Percentiles rank a stretch among this genome's conserved stretches.
phyloP scores from a whole-genome alignment of 2,797 vertebrate species.

The Pseudopleuronectes americanus region DNA sequence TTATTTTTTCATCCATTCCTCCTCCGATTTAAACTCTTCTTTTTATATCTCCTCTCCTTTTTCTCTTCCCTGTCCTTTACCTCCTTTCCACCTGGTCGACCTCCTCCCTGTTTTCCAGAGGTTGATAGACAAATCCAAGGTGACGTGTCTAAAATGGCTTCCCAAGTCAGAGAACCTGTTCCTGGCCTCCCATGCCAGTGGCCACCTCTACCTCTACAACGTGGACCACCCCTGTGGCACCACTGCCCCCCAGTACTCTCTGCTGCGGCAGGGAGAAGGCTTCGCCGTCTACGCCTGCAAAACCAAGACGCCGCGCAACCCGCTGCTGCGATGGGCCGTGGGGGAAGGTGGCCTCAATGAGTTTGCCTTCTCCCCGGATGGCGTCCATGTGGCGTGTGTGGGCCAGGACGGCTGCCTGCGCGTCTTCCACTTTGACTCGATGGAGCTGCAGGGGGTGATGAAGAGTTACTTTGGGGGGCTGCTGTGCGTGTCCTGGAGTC shows the following conservation, averaged over 20 bases:
- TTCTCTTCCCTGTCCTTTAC: not conserved
- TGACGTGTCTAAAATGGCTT: conserved; percentile 92
- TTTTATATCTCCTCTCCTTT: not conserved
- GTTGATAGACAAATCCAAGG: conserved; percentile 93
- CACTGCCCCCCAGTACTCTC: conserved; percentile 86
- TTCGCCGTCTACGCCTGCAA: conserved; percentile 92
- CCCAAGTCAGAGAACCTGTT: conserved; percentile 91
- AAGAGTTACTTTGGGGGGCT: conserved; percentile 94
- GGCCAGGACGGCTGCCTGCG: conserved; percentile 92
- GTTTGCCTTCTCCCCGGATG: conserved; percentile 92
- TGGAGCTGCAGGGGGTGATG: conserved; percentile 94
- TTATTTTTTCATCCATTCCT: not conserved
- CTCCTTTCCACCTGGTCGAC: not conserved
- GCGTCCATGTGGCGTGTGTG: conserved; percentile 90
- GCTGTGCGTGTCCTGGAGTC: conserved; percentile 94
- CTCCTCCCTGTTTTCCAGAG: conserved; percentile 77
- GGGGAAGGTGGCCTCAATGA: conserved; percentile 92
- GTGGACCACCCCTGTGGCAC: conserved; percentile 88
- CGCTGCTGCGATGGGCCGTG: conserved; percentile 91
- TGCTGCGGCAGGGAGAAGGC: conserved; percentile 90
- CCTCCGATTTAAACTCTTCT: not conserved
- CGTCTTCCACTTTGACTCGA: conserved; percentile 93
- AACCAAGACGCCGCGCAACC: conserved; percentile 90
- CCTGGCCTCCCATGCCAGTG: conserved; percentile 91
- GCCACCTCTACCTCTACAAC: conserved; percentile 94